Evolutionary conservation across 2,888 invertebrate species (phyloP).

Genomic region (Orthosia gracilis): DNA sequence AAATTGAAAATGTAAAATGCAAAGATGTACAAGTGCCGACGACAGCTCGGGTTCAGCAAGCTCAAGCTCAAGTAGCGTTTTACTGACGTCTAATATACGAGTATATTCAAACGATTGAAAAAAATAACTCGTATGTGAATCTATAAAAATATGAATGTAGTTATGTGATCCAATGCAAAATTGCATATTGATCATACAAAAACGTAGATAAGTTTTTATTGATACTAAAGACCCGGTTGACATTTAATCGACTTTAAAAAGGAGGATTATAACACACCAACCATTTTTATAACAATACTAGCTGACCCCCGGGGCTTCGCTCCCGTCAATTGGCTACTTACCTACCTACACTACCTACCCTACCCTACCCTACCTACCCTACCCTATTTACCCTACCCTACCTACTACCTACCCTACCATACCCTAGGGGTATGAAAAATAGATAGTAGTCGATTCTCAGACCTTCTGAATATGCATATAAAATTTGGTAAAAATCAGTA

Average conservation of each 20-base stretch:
- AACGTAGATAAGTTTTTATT: neutral
- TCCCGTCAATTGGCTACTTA: no score
- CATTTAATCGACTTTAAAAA: neutral
- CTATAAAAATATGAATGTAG: constrained; percentile 1
- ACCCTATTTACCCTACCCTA: no score
- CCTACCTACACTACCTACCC: no score
- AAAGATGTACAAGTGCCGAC: neutral
- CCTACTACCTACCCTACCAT: no score
- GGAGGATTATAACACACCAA: neutral
- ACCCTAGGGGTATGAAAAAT: no score
- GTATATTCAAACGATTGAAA: constrained; percentile 22
- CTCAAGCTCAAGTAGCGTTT: neutral
- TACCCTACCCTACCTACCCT: no score
- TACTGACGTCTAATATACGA: constrained; percentile 33
- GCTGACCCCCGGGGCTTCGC: no score
- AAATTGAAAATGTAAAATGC: constrained; percentile 38
- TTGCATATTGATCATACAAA: neutral
- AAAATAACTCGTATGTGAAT: neutral
- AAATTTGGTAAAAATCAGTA: no score
- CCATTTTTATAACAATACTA: no score
- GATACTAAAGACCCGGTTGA: neutral
- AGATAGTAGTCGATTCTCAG: no score
- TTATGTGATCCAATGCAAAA: neutral
- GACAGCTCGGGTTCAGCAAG: constrained; percentile 15
- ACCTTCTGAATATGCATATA: no score